Evolutionary conservation across 1,140 invertebrate genomes (phyloP).

Genomic region (Brachionus asplanchnoidis): DNA sequence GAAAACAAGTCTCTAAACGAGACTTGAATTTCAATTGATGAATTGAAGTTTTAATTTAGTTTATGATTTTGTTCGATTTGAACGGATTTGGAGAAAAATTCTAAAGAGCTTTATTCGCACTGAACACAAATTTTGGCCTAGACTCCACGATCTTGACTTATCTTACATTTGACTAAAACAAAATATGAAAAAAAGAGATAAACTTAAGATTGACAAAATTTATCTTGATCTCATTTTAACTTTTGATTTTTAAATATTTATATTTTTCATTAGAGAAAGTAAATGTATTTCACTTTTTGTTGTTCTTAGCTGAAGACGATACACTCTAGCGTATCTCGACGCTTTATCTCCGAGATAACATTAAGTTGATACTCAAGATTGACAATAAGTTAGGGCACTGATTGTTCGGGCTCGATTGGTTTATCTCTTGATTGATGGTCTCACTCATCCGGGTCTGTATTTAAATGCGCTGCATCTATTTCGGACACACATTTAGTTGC

Average conservation of each 20-base stretch:
- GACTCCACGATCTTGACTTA: background rate
- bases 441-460: background rate
- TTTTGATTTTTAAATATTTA: constrained; percentile 37
- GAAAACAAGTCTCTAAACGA: constrained; percentile 19
- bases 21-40: constrained; percentile 16
- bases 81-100: background rate
- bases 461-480: background rate
- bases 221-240: constrained; percentile 24
- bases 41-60: constrained; percentile 27
- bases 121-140: constrained; percentile 1
- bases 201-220: background rate
- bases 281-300: background rate
- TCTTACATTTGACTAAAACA: background rate
- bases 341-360: background rate
- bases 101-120: background rate
- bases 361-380: background rate
- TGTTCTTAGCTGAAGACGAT: background rate
- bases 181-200: background rate
- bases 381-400: background rate
- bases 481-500: background rate
- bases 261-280: background rate
- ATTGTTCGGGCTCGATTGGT: background rate
- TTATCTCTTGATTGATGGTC: background rate
- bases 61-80: constrained; percentile 18
- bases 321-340: background rate